phyloP scores from a whole-genome alignment of 2,888 invertebrate species.

The Bombylius discolor region DNA sequence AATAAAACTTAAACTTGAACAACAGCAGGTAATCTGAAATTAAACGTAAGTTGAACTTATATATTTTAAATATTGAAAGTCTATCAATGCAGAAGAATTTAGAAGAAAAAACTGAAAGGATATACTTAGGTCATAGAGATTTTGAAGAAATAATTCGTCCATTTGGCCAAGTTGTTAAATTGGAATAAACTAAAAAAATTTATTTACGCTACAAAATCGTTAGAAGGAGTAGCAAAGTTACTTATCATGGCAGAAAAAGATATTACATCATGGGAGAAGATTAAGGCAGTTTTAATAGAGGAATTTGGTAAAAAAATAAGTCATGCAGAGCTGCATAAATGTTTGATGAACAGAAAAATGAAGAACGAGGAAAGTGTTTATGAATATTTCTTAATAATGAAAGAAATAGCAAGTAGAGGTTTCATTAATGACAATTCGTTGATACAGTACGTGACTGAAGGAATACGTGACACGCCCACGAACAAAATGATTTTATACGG shows the following conservation, averaged over 20 bases:
- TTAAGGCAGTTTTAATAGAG: background rate
- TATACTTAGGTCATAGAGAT: background rate
- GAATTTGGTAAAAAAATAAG: background rate
- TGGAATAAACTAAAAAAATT: background rate
- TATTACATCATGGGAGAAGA: background rate
- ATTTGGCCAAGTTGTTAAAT: background rate
- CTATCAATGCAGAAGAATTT: no score
- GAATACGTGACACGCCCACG: background rate
- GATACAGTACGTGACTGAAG: background rate
- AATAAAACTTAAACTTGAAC: no score
- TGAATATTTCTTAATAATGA: background rate
- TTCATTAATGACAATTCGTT: background rate
- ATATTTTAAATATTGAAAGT: no score
- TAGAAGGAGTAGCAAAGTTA: background rate
- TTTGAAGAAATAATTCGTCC: background rate
- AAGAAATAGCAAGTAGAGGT: background rate
- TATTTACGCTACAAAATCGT: background rate
- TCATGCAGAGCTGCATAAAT: background rate
- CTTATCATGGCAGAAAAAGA: background rate
- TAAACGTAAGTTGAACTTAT: no score
- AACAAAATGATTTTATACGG: background rate
- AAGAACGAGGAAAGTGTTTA: no score
- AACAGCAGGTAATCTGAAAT: no score
- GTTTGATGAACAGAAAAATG: background rate
- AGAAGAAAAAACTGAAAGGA: no score